These are phyloP conservation scores for Climacteris rufus DNA, from an alignment of 2,113 vertebrate species.

Conservation along the genomic window DNA sequence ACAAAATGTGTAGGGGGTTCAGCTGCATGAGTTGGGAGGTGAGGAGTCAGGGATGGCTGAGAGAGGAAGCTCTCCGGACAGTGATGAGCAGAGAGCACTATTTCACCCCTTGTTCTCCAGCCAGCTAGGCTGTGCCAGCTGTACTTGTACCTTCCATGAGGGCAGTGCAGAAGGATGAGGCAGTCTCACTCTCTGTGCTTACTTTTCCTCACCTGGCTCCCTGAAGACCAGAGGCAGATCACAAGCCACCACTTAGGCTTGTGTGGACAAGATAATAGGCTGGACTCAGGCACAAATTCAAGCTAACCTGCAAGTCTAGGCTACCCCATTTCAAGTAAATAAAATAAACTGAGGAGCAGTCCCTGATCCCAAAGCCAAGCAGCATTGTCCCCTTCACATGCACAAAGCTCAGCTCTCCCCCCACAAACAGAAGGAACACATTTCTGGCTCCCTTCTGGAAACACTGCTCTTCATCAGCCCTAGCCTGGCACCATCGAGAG, in stretches of 20 bases:
- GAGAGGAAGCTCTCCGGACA: background rate
- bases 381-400: background rate
- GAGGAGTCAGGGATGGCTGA: background rate
- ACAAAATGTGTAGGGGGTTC: background rate
- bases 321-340: background rate
- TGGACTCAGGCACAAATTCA: background rate
- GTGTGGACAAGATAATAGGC: background rate
- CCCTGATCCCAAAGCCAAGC: background rate
- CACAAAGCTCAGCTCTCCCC: background rate
- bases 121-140: background rate
- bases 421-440: accelerated
- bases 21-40: accelerated
- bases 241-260: background rate
- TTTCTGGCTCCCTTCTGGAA: background rate
- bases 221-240: background rate
- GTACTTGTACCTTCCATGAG: accelerated
- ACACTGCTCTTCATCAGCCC: background rate
- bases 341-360: background rate
- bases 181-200: background rate
- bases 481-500: accelerated
- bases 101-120: background rate
- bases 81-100: background rate
- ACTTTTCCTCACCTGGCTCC: background rate
- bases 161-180: background rate
- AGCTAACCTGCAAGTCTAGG: background rate